Evolutionary conservation across 2,888 invertebrate species (phyloP).

Genomic region (Pinctada fucata): DNA sequence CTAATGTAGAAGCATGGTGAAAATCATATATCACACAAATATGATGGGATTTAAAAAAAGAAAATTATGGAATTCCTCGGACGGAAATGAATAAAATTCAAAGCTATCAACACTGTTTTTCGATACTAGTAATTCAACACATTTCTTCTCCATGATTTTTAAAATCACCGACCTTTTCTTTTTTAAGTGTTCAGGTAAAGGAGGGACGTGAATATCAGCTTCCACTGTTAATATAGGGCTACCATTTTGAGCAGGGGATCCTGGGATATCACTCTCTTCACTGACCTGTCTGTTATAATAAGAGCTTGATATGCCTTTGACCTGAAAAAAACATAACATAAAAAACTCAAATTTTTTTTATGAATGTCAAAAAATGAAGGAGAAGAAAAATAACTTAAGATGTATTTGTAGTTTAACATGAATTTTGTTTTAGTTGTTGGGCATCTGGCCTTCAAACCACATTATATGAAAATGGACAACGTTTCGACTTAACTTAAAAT

Average conservation of each 20-base stretch:
- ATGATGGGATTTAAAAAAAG: too few relatives aligned
- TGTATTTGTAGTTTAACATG: neutral
- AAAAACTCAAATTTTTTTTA: neutral
- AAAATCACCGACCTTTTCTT: slow-evolving; percentile 20
- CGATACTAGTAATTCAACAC: too few relatives aligned
- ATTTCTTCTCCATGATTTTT: neutral
- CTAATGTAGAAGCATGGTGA: too few relatives aligned
- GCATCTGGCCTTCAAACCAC: too few relatives aligned
- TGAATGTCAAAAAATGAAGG: too few relatives aligned
- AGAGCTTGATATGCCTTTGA: neutral
- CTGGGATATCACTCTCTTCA: slow-evolving; percentile 1
- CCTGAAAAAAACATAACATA: neutral
- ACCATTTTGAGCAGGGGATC: neutral
- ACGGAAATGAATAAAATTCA: too few relatives aligned
- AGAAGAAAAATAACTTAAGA: neutral
- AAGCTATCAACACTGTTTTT: too few relatives aligned
- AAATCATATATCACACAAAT: too few relatives aligned
- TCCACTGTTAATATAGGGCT: slow-evolving; percentile 31
- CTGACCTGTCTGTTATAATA: slow-evolving; percentile 1
- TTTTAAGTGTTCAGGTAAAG: slow-evolving; percentile 22
- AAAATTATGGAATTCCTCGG: too few relatives aligned
- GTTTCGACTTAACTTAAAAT: too few relatives aligned
- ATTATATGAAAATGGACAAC: too few relatives aligned
- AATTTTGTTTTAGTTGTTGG: neutral
- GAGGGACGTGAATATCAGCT: slow-evolving; percentile 29